Percentiles rank a stretch among this genome's conserved stretches.
phyloP scores from a whole-genome alignment of 2,888 invertebrate genomes.

The Strigamia transsilvanica region DNA sequence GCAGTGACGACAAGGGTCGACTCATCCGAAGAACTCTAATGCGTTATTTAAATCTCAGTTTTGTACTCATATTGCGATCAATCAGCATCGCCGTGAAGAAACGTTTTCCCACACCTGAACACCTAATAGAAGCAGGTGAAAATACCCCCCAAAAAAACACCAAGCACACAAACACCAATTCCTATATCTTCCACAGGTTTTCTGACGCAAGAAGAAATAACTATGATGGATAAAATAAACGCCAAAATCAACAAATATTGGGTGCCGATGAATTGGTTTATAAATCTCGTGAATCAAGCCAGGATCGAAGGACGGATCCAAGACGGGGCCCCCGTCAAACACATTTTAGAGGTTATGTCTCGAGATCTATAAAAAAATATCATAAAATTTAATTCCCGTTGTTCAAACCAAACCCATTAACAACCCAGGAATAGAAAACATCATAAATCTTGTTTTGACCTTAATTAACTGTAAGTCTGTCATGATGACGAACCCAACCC shows the following conservation, averaged over 20 bases:
- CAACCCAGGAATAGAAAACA: constrained; percentile 5
- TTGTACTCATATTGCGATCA: constrained; percentile 86
- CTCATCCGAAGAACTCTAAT: constrained; percentile 84
- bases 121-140: constrained; percentile 83
- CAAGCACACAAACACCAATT: neutral
- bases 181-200: constrained; percentile 60
- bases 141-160: neutral
- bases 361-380: neutral
- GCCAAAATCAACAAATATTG: constrained; percentile 86
- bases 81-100: constrained; percentile 89
- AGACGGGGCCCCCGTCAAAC: constrained; percentile 61
- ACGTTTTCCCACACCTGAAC: constrained; percentile 82
- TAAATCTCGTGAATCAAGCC: constrained; percentile 86
- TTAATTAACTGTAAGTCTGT: neutral
- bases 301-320: constrained; percentile 57
- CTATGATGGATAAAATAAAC: constrained; percentile 60
- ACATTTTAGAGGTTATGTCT: constrained; percentile 55
- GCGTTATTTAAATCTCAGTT: constrained; percentile 83
- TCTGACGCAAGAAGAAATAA: constrained; percentile 62
- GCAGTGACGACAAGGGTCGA: constrained; percentile 76
- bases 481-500: neutral
- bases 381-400: constrained; percentile 4
- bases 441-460: constrained; percentile 24
- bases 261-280: constrained; percentile 93
- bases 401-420: neutral